A percentile compares a stretch with the other conserved stretches of the same genome.
These are phyloP conservation scores for Drosophila mimica DNA, from an alignment of 2,888 invertebrate genomes.

Conservation along the genomic window DNA sequence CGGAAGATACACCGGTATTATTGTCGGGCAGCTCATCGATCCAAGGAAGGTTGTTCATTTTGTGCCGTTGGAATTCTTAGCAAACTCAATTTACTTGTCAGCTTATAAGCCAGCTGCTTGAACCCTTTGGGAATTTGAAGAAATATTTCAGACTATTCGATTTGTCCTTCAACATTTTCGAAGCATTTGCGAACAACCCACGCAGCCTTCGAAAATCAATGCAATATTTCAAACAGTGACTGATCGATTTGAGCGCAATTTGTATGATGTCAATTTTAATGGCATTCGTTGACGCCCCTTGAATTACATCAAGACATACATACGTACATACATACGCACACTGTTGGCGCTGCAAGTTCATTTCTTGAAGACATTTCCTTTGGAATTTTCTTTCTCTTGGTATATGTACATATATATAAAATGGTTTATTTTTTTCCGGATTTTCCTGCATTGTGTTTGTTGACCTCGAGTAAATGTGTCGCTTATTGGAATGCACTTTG, in stretches of 20 bases:
- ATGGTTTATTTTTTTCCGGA: not conserved
- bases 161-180: slow-evolving; percentile 7
- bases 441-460: slow-evolving; percentile 3
- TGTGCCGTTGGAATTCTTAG: not conserved
- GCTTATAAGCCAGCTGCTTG: not conserved
- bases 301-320: slow-evolving; percentile 27
- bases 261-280: slow-evolving; percentile 61
- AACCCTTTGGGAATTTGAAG: slow-evolving; percentile 28
- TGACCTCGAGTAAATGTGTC: slow-evolving; percentile 50
- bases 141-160: not conserved
- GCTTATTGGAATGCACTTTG: slow-evolving; percentile 66
- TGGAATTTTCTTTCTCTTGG: slow-evolving; percentile 1
- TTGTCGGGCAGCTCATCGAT: slow-evolving; percentile 37
- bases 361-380: slow-evolving; percentile 23
- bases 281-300: slow-evolving; percentile 54
- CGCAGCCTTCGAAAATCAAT: slow-evolving; percentile 11
- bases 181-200: slow-evolving; percentile 19
- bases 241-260: slow-evolving; percentile 57
- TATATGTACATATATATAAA: not conserved
- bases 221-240: slow-evolving; percentile 42
- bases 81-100: not conserved
- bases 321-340: not conserved
- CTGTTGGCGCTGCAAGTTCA: slow-evolving; percentile 34
- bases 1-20: slow-evolving; percentile 30
- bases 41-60: slow-evolving; percentile 31